Base-by-base conservation (phyloP, 2,888 invertebrate species). In the Odontocerum albicorne region DNA sequence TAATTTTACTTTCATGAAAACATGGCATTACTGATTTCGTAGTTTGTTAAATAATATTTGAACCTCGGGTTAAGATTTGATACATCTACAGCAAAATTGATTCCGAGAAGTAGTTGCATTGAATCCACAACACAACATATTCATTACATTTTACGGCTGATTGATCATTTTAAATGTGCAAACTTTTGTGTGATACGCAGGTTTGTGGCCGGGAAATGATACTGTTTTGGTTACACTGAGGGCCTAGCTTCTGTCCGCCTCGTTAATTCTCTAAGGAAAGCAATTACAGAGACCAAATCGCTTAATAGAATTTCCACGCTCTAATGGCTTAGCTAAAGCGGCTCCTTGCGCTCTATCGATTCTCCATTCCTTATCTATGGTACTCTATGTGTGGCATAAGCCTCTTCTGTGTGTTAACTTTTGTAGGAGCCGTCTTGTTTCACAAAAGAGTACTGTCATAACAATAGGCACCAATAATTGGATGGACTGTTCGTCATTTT, bases 231-330 rank as follows among this genome's bases (percentile, higher is more conserved):
- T 40, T 43, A 35, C 45, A 51, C 35, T 33, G 35, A 40, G 27
- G 27, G 40, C 27, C 42, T 32, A 55, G 39, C 55, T 55, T 50
- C 42, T 52, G 31, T 46, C 32, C 49, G 56, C 55, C 53, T 61
- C 61, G 58, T 61, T 61, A 56, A 17, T 19, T 36, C 22, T 56
- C 36, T 43, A 61, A 55, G 50, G 46, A 61, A 61, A 61, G 56
- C 61, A 58, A 61, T 61, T 61, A 55, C 33, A 49, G 45, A 55
- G 43, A 47, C 38, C 45, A 55, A 52, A 60, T 57, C 57, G 36
- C 43, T 51, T 43, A 60, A 60, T 57, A 60, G 55, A 61, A 55
- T 58, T 53, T 57, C 55, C 50, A 58, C 42, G 61, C 44, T 38
- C 39, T 39, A 49, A 22, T 52, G 47, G 42, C 17, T 27, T 7